A percentile compares a stretch with the other conserved stretches of the same genome.
These are phyloP conservation scores for Amazona vittata DNA, from an alignment of 2,113 vertebrate genomes.

Conservation along the genomic window DNA sequence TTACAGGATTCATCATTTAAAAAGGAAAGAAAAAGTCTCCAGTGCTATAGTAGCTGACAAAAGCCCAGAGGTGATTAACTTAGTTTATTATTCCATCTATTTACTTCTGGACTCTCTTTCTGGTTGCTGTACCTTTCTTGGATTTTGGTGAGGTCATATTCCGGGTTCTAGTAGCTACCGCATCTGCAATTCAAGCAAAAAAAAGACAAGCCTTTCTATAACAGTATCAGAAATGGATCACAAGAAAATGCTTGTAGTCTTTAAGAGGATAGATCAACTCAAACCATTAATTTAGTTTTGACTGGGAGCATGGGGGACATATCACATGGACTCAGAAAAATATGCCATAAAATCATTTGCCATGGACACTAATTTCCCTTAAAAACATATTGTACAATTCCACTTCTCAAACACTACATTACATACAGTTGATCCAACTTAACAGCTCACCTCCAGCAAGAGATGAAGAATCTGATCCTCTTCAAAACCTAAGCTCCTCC, in stretches of 20 bases:
- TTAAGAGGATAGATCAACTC: neutral
- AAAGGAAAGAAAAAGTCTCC: slow-evolving; percentile 27
- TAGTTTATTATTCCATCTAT: neutral
- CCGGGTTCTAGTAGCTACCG: neutral
- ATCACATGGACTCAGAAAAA: neutral
- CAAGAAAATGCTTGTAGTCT: neutral
- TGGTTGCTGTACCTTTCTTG: slow-evolving; percentile 54
- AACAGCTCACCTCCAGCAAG: neutral
- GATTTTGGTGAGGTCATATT: slow-evolving; percentile 20
- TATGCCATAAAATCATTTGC: neutral
- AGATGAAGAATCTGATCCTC: neutral
- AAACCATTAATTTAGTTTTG: neutral
- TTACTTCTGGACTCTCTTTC: slow-evolving; percentile 72
- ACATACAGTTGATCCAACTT: neutral
- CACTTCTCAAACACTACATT: neutral
- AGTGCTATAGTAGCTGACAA: neutral
- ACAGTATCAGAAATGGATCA: neutral
- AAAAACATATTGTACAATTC: neutral
- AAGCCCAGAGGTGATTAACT: neutral
- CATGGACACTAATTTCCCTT: neutral
- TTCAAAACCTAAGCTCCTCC: neutral
- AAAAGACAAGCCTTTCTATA: neutral
- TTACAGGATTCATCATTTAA: slow-evolving; percentile 9
- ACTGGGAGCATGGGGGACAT: fast-evolving
- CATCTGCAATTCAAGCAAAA: slow-evolving; percentile 34